These are phyloP conservation scores for Dendroctonus ponderosae DNA, from an alignment of 1,140 invertebrate species.

Conservation along the genomic window DNA sequence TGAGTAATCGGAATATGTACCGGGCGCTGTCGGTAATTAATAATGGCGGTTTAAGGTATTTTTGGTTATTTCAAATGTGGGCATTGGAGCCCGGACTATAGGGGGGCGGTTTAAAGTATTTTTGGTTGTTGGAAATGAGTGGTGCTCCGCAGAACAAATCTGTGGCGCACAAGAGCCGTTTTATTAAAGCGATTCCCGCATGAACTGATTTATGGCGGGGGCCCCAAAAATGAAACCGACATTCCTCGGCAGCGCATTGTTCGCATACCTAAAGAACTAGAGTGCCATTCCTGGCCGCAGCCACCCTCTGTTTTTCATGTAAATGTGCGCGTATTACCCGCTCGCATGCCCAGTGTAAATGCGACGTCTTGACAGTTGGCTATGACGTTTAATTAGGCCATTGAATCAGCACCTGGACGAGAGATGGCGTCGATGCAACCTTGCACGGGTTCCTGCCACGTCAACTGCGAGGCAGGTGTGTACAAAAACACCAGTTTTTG, in stretches of 20 bases:
- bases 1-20: too few species aligned
- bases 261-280: constrained; percentile 38
- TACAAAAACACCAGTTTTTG: too few species aligned
- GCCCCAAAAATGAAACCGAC: constrained; percentile 42
- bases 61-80: too few species aligned
- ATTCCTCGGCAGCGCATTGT: constrained; percentile 39
- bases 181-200: constrained; percentile 44
- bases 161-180: constrained; percentile 37
- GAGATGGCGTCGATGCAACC: too few species aligned
- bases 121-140: constrained; percentile 37
- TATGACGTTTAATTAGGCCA: too few species aligned
- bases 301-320: constrained; percentile 31
- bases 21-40: too few species aligned
- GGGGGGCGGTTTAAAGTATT: constrained; percentile 13
- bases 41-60: too few species aligned
- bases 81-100: background rate
- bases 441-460: too few species aligned
- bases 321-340: background rate
- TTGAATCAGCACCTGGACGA: too few species aligned
- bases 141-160: constrained; percentile 39
- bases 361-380: too few species aligned
- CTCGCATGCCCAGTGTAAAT: too few species aligned
- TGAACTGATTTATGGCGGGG: constrained; percentile 39
- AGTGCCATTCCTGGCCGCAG: constrained; percentile 29
- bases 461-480: too few species aligned